phyloP scores from a whole-genome alignment of 1,140 invertebrate species.

The Scaptomyza montana region DNA sequence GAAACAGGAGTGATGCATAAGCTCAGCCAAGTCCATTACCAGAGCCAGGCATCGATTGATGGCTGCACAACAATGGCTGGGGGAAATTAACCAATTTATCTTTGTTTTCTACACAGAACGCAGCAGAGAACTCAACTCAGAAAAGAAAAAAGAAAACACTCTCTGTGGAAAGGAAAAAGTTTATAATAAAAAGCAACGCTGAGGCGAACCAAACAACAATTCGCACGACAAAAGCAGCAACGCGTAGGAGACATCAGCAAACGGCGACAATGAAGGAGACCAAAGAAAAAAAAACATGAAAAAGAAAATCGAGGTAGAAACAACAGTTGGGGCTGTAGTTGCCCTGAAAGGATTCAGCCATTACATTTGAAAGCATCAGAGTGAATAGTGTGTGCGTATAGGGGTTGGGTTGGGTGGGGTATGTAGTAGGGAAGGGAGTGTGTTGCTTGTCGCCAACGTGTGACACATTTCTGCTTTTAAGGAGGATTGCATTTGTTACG shows the following conservation, averaged over 20 bases:
- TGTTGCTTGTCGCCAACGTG: constrained; percentile 58
- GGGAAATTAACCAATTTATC: constrained; percentile 84
- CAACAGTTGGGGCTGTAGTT: constrained; percentile 51
- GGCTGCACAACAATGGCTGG: constrained; percentile 71
- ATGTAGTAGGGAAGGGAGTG: neutral
- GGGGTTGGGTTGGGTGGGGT: neutral
- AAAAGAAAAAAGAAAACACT: constrained; percentile 47
- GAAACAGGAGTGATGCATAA: constrained; percentile 70
- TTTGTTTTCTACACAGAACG: constrained; percentile 75
- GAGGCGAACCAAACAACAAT: constrained; percentile 40
- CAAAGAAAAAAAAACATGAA: constrained; percentile 29
- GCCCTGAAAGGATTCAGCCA: constrained; percentile 75
- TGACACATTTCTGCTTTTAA: constrained; percentile 83
- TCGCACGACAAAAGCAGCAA: constrained; percentile 44
- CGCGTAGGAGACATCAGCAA: constrained; percentile 67
- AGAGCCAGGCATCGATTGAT: constrained; percentile 80
- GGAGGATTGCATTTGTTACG: constrained; percentile 82
- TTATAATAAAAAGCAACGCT: constrained; percentile 71
- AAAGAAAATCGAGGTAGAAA: constrained; percentile 32
- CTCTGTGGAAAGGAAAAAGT: constrained; percentile 58
- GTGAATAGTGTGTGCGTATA: constrained; percentile 10
- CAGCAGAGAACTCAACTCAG: constrained; percentile 6
- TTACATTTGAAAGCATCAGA: constrained; percentile 53
- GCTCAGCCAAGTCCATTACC: constrained; percentile 79
- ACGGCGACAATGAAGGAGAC: constrained; percentile 63